These are phyloP conservation scores for Heterodera carotae DNA, from an alignment of 1,140 invertebrate genomes.

Conservation along the genomic window DNA sequence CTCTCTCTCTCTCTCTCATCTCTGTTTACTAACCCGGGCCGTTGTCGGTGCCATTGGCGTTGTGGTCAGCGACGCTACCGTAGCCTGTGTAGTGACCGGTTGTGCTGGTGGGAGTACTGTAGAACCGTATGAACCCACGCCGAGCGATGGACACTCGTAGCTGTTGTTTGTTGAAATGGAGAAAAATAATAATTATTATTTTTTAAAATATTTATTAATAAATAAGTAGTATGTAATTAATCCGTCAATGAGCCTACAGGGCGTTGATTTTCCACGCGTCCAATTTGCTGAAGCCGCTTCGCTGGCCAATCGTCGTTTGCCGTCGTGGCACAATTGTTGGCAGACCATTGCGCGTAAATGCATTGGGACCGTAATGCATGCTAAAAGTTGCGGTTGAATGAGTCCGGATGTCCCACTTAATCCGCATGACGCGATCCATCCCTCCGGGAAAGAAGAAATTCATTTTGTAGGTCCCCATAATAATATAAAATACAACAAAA, in stretches of 20 bases:
- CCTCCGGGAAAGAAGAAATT: too few species aligned
- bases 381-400: too few species aligned
- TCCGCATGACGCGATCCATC: too few species aligned
- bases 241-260: slow-evolving; percentile 64
- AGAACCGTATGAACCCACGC: slow-evolving; percentile 23
- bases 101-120: slow-evolving; percentile 22
- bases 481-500: too few species aligned
- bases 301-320: slow-evolving; percentile 66
- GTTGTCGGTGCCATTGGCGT: slow-evolving; percentile 23
- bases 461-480: too few species aligned
- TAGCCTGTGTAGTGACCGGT: slow-evolving; percentile 12
- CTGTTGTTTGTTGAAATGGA: too few species aligned
- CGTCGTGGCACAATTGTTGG: slow-evolving; percentile 65
- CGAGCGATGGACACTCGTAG: slow-evolving; percentile 31
- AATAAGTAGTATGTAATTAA: too few species aligned
- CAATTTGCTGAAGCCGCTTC: slow-evolving; percentile 66
- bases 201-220: too few species aligned
- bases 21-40: slow-evolving; percentile 10
- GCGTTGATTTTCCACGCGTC: slow-evolving; percentile 69
- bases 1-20: too few species aligned
- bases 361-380: slow-evolving; percentile 68
- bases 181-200: too few species aligned
- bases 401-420: too few species aligned
- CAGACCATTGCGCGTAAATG: slow-evolving; percentile 66
- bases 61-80: neutral